Base-by-base conservation (phyloP, 1,140 invertebrate genomes). In the Coenobita brevimanus region DNA sequence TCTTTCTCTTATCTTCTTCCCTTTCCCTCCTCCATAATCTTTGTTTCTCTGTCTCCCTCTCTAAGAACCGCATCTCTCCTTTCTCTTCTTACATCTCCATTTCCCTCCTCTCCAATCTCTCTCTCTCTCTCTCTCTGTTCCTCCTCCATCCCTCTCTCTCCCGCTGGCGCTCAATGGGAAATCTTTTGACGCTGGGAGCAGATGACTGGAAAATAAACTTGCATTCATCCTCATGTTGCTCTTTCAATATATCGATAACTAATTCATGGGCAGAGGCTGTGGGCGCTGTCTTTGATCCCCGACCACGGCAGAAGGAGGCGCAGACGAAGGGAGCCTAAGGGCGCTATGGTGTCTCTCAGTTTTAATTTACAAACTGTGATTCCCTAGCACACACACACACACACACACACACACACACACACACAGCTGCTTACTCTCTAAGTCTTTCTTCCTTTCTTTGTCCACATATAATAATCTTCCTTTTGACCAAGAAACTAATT, bases 191-290 rank as follows among this genome's bases (percentile, higher is more conserved):
- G 83, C 62, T 79, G 73, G 83, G 78, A 76, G 78, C 83, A 86
- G 83, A 69, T 86, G 83, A 86, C 83, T 79, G 24, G 83, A 50
- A 86, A 78, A 86, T 86, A 86, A 67, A 50, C 57, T 50, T 17
- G 73, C 50, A 79, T 86, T 86, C 83, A 79, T 46, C 50, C 78
- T 57, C 64, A 27, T 36, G 75, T 86, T 85, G 73, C 82, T 86
- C 83, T 86, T 86, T 86, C 83, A 86, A 86, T 67, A 86, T 64
- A 86, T 78, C 76, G 75, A 86, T 79, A 73, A 67, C 71, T 46
- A 86, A 78, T 86, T 78, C 73, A 67, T 24, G 62, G 80, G 2
- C 60, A 21, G n/a, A 50, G 76, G n/a, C 43, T 17, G 30, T 33
- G 41, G 69, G 36, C 38, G 69, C 38, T 38, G 30, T 41, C 36